Evolutionary conservation across 2,797 vertebrate genomes (phyloP).

Genomic region (Phrynocephalus forsythii): DNA sequence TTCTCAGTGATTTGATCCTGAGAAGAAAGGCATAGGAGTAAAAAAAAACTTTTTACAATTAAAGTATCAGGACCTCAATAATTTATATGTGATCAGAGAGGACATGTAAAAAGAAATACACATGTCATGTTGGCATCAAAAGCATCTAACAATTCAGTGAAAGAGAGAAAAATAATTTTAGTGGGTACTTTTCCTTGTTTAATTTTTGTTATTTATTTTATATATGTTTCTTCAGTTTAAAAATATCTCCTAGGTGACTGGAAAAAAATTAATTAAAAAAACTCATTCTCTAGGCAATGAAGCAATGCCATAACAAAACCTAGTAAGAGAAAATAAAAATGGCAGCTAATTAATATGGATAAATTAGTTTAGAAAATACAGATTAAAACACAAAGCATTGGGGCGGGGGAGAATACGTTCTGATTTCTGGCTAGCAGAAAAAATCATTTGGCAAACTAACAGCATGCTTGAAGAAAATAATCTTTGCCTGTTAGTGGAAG

Average conservation of each 20-base stretch:
- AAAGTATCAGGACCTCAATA: too few species aligned
- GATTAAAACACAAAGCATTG: background rate
- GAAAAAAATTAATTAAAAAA: too few species aligned
- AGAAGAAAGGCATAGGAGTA: background rate
- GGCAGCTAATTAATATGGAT: background rate
- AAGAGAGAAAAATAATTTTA: background rate
- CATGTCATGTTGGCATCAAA: too few species aligned
- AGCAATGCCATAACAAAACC: background rate
- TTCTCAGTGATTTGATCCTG: too few species aligned
- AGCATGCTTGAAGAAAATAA: background rate
- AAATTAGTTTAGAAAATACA: slow-evolving; percentile 4
- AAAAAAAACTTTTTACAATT: too few species aligned
- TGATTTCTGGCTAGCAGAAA: too few species aligned
- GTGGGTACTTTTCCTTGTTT: too few species aligned
- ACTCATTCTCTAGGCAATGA: background rate
- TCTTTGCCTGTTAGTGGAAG: background rate
- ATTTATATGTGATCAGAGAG: background rate
- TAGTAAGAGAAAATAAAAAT: background rate
- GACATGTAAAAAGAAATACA: background rate
- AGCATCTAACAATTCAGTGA: background rate
- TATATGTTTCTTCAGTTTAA: too few species aligned
- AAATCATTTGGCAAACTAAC: background rate
- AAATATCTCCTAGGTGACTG: too few species aligned
- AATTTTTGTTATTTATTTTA: too few species aligned
- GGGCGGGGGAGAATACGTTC: background rate